Percentiles rank a stretch among this genome's conserved stretches.
phyloP scores from a whole-genome alignment of 2,797 vertebrate genomes.

The Scomberomorus guttatus region DNA sequence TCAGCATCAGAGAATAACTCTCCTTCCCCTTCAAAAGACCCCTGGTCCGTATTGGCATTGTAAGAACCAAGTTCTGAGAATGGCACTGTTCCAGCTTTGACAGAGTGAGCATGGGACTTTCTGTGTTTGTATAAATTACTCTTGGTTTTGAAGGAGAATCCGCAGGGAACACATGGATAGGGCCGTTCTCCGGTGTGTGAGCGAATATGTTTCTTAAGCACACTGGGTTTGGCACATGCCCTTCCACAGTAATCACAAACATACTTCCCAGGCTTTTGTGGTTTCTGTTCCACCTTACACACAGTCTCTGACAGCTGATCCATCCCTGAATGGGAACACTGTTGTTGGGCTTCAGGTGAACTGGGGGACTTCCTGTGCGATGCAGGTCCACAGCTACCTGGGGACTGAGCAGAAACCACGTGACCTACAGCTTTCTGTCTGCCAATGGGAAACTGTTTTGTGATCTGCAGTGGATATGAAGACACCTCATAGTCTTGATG shows the following conservation, averaged over 20 bases:
- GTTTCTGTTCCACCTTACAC: conserved; percentile 95
- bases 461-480: conserved; percentile 85
- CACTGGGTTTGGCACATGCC: conserved; percentile 99
- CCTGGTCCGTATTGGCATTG: conserved; percentile 90
- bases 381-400: conserved; percentile 83
- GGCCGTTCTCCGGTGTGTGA: conserved; percentile 98
- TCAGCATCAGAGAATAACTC: conserved; percentile 97
- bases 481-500: conserved; percentile 75
- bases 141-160: conserved; percentile 99
- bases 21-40: conserved; percentile 92
- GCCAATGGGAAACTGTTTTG: conserved; percentile 59
- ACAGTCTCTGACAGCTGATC: conserved; percentile 88
- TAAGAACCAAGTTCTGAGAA: conserved; percentile 92
- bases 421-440: conserved; percentile 64
- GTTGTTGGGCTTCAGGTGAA: conserved; percentile 89
- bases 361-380: conserved; percentile 90
- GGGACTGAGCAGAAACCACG: conserved; percentile 72
- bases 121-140: conserved; percentile 99
- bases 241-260: conserved; percentile 98
- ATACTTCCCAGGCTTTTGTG: conserved; percentile 97
- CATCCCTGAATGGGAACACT: conserved; percentile 90
- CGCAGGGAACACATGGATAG: conserved; percentile 97
- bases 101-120: conserved; percentile 98
- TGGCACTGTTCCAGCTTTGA: conserved; percentile 95
- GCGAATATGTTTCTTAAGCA: conserved; percentile 99